Percentiles rank a stretch among this genome's conserved stretches.
These are phyloP conservation scores for Cromileptes altivelis DNA, from an alignment of 2,113 vertebrate genomes.

Conservation along the genomic window DNA sequence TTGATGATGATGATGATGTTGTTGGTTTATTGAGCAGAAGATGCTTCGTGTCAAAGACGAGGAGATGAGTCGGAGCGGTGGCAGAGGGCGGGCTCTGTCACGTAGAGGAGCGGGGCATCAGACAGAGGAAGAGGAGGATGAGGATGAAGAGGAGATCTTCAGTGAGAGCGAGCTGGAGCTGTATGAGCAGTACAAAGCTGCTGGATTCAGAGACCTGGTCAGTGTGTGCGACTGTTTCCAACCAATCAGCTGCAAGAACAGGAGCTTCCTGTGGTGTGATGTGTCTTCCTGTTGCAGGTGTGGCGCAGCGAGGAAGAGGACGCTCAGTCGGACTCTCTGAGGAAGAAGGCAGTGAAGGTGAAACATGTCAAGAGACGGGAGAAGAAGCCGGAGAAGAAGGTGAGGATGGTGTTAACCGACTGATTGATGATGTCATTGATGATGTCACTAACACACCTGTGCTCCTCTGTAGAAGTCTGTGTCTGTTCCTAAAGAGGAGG, in stretches of 20 bases:
- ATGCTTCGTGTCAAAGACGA: constrained; percentile 92
- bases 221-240: not conserved
- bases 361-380: constrained; percentile 93
- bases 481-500: constrained; percentile 83
- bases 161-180: constrained; percentile 89
- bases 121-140: constrained; percentile 77
- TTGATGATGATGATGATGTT: not conserved
- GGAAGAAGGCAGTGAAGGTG: constrained; percentile 93
- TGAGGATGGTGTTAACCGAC: not conserved
- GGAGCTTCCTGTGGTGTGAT: constrained; percentile 24
- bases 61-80: constrained; percentile 71
- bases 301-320: constrained; percentile 94
- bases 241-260: constrained; percentile 15
- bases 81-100: constrained; percentile 78
- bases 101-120: constrained; percentile 76
- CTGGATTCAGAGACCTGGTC: constrained; percentile 87
- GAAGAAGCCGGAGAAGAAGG: constrained; percentile 93
- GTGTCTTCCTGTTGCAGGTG: constrained; percentile 75
- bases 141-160: constrained; percentile 83
- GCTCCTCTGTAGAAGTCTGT: constrained; percentile 54
- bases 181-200: constrained; percentile 90
- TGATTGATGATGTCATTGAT: constrained; percentile 21
- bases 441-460: constrained; percentile 31
- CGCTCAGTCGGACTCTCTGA: constrained; percentile 85
- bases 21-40: constrained; percentile 81